Evolutionary conservation across 2,888 invertebrate species (phyloP), one percentile per base, ranked within the genome.

Genomic region (Drosophila phalerata): DNA sequence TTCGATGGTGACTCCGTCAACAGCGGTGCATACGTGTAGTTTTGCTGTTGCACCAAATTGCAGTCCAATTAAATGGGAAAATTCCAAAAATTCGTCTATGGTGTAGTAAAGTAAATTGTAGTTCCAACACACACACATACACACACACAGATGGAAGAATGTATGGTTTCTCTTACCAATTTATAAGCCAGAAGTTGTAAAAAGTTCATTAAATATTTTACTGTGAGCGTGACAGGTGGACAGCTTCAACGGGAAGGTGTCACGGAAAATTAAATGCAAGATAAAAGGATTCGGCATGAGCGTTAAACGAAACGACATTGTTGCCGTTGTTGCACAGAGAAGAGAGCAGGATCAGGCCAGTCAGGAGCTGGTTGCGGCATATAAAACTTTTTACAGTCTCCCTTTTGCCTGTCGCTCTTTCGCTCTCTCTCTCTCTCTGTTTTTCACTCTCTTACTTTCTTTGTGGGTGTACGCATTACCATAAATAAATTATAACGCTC

Each of bases 401-500:
- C 55, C 30, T 55, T 55, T 42, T 42, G 38, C 55, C 48, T 30
- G 22, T 55, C 45, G 47, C 32, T 32, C 32, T 48, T 38, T 42
- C 42, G n/a, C 11, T 45, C 17, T 34, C 47, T 32, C 28, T 48
- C 25, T 10, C 13, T 30, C 38, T 10, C 15, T 56, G 22, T 22
- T 43, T 48, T 19, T 56, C 17, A 48, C 38, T 13, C 19, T 28
- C 11, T n/a, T 10, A 17, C 40, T 37, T 15, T 32, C 0, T 25
- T 30, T 47, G 34, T 28, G 72, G 69, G 67, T 67, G 67, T 77
- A 83, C 87, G 85, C 79, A 85, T 86, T 88, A 86, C 77, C 89
- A 89, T 85, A 85, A 85, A 85, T 85, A 85, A 89, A 85, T 85
- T 85, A 89, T 85, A 85, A 89, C 82, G 79, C 66, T 76, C 77